These are phyloP conservation scores for Hyles lineata DNA, from an alignment of 2,888 invertebrate genomes.

Conservation along the genomic window DNA sequence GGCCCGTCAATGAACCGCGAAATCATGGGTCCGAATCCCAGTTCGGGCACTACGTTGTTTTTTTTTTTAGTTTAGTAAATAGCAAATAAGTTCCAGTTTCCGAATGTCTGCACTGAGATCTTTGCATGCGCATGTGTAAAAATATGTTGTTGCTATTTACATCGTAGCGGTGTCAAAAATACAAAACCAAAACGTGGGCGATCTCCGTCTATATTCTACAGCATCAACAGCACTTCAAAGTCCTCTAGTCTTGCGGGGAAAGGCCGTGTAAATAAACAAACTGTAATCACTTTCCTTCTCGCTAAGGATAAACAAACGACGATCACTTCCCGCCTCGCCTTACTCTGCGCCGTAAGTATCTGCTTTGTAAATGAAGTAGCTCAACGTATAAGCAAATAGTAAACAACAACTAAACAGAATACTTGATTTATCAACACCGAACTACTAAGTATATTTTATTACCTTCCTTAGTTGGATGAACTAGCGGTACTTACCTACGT, in stretches of 20 bases:
- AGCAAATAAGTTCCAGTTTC: too few relatives aligned
- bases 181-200: slow-evolving; percentile 4
- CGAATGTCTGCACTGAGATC: too few relatives aligned
- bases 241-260: slow-evolving; percentile 8
- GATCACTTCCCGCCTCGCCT: slow-evolving; percentile 23
- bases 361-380: slow-evolving; percentile 24
- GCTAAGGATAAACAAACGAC: slow-evolving; percentile 19
- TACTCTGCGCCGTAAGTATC: slow-evolving; percentile 12
- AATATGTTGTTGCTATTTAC: too few relatives aligned
- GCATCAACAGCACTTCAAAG: slow-evolving; percentile 18
- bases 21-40: too few relatives aligned
- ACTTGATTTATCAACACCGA: slow-evolving; percentile 1
- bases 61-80: too few relatives aligned
- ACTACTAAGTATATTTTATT: background rate
- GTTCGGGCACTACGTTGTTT: too few relatives aligned
- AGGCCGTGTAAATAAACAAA: slow-evolving; percentile 22
- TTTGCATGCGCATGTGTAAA: too few relatives aligned
- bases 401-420: background rate
- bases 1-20: too few relatives aligned
- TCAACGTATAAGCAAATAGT: background rate
- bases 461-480: too few relatives aligned
- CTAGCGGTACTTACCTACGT: too few relatives aligned
- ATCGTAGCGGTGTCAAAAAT: background rate
- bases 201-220: slow-evolving; percentile 1
- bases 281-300: slow-evolving; percentile 20